Conservation (phyloP, 37 sponge, comb jelly and placozoan species). For the Eunapius fragilis region DNA sequence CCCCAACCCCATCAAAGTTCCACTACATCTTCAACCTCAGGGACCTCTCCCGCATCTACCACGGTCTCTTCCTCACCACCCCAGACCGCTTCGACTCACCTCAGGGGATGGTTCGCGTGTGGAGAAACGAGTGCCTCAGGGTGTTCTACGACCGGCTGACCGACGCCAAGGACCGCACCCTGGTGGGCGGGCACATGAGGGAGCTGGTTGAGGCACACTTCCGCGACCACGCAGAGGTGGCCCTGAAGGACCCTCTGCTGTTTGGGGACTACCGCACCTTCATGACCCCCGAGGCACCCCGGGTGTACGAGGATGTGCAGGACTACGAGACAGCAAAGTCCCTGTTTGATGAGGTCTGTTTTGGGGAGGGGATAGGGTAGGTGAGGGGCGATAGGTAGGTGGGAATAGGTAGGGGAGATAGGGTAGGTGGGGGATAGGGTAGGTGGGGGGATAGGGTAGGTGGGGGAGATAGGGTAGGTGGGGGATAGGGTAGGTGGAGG, state of each 20-base stretch:
- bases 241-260: constrained; percentile 82
- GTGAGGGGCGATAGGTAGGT: too few species aligned
- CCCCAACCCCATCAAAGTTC: constrained; percentile 98
- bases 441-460: too few species aligned
- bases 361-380: too few species aligned
- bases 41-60: constrained; percentile 97
- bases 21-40: constrained; percentile 99
- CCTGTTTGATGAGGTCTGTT: constrained; percentile 89
- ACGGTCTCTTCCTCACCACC: constrained; percentile 85
- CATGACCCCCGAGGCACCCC: constrained; percentile 82
- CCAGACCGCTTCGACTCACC: constrained; percentile 79
- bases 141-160: constrained; percentile 96
- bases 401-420: too few species aligned
- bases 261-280: constrained; percentile 96
- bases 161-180: constrained; percentile 77
- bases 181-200: constrained; percentile 79
- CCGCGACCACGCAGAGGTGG: constrained; percentile 65
- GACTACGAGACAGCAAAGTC: constrained; percentile 91
- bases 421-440: too few species aligned
- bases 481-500: too few species aligned
- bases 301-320: constrained; percentile 95
- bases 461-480: too few species aligned
- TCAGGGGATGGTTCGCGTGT: constrained; percentile 75
- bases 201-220: constrained; percentile 82
- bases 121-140: constrained; percentile 97